Base-by-base conservation (phyloP, 2,888 invertebrate genomes). In the Chloroclysta siterata region DNA sequence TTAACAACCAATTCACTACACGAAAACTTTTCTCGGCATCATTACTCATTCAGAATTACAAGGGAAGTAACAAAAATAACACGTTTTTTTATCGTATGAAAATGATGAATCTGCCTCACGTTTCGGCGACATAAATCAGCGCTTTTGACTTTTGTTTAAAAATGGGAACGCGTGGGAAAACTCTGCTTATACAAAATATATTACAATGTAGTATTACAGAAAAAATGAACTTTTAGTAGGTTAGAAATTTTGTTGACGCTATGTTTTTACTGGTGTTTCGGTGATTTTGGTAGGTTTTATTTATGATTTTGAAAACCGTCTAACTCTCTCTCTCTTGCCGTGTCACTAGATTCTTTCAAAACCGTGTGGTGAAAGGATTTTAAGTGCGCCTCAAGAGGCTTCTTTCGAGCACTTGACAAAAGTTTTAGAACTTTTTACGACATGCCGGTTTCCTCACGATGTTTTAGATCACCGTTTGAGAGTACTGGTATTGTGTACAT, bases 11-110 rank as follows among this genome's bases (percentile, higher is more conserved):
- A 63, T 59, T 53, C 63, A 58, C 63, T 53, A 63, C 65, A 61
- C 57, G 51, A 54, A 65, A 65, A 54, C 44, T 63, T 63, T 56
- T 10, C 58, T 53, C 41, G 60, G 53, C 63, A 75, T 76, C 79
- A 81, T 81, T 77, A 80, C 69, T 83, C 81, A 82, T 76, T 72
- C 72, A 47, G 80, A 77, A 77, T 80, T 76, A 78, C 70, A 73
- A 66, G 67, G 69, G 59, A 60, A 51, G 55, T 61, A 61, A 61
- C 72, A 73, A 73, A 77, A 76, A 79, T 78, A 77, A 75, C 76
- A 73, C 68, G 73, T 74, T 79, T 75, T 70, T 77, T 78, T 82
- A 81, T 80, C 78, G 80, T 75, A 81, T 72, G 78, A 82, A 82
- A 81, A 84, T 84, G 81, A 83, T 81, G 79, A 78, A 83, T 82